phyloP scores from a whole-genome alignment of 2,888 invertebrate genomes.

The Ophioninae sp. region DNA sequence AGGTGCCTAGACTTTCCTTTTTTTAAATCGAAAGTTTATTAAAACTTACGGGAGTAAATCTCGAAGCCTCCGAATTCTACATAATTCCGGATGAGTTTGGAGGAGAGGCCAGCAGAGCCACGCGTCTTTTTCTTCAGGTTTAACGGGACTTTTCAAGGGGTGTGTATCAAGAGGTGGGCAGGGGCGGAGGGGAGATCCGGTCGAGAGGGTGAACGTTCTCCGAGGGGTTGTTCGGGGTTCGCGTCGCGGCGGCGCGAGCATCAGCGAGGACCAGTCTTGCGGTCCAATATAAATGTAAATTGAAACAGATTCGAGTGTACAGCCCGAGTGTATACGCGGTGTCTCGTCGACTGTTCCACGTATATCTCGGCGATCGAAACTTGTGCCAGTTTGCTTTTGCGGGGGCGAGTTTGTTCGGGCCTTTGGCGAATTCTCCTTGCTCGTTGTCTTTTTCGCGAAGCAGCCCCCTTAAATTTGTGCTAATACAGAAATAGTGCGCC shows the following conservation, averaged over 20 bases:
- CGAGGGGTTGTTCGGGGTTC: constrained; percentile 32
- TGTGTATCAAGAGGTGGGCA: background rate
- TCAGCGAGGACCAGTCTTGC: constrained; percentile 66
- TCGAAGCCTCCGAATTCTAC: background rate
- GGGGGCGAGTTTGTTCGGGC: constrained; percentile 23
- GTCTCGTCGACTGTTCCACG: constrained; percentile 45
- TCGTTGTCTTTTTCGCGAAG: constrained; percentile 26
- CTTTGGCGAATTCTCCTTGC: constrained; percentile 45
- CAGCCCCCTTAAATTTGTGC: background rate
- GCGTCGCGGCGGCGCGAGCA: constrained; percentile 55
- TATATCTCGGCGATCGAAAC: constrained; percentile 47
- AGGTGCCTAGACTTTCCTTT: too few relatives aligned
- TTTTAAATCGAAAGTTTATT: too few relatives aligned
- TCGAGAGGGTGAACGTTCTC: constrained; percentile 34
- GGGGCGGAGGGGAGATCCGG: background rate
- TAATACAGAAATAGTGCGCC: too few relatives aligned
- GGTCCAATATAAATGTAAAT: constrained; percentile 81
- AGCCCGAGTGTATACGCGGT: constrained; percentile 38
- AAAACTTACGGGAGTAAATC: background rate
- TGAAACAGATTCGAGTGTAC: constrained; percentile 78
- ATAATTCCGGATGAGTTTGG: constrained; percentile 25
- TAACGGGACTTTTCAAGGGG: background rate
- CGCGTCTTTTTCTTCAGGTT: background rate
- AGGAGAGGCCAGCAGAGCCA: background rate
- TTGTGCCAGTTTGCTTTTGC: constrained; percentile 43